Base-by-base conservation (phyloP, 2,888 invertebrate species). In the Drosophila testacea region DNA sequence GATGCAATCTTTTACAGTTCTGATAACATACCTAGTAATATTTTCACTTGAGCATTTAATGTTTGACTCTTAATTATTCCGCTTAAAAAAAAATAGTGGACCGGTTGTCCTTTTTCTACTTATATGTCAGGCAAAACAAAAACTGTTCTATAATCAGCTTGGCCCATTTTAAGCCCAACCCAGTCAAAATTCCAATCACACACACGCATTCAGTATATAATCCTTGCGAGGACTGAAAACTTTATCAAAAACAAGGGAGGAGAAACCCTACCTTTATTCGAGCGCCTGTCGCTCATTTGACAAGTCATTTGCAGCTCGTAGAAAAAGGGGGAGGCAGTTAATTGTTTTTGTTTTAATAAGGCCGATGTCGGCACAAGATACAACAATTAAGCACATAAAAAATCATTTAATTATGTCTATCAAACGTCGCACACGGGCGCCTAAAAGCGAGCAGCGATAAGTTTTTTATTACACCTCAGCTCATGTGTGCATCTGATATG, bases 341-440 rank as follows among this genome's bases (percentile, higher is more conserved):
- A 39, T 51, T 68, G 56, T 54, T 61, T 54, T 69, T 55, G 67
- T 79, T 84, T 84, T 77, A 62, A 82, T 86, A 77, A 81, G 62
- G 70, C 63, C 59, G 87, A 81, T 77, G 84, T 81, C 68, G 77
- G 67, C 61, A 22, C 64, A 71, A 83, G 81, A 83, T 80, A 85
- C 69, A 85, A 71, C 78, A 85, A 78, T 83, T 83, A 85, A 80
- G 83, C 73, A 83, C 78, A 83, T 77, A 85, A 85, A 87, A 83
- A 83, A 83, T 88, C 83, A 83, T 88, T 88, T 88, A 73, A 83
- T 83, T 85, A 83, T 81, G 88, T 88, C 83, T 83, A 83, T 85
- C 86, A 83, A 87, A 81, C 52, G 87, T 54, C 69, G 78, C 66
- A 57, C 64, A 61, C 52, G 62, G 65, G 71, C 73, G 80, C 77